A percentile compares a stretch with the other conserved stretches of the same genome.
phyloP scores from a whole-genome alignment of 2,113 vertebrate species.

The Mormoops blainvillei region DNA sequence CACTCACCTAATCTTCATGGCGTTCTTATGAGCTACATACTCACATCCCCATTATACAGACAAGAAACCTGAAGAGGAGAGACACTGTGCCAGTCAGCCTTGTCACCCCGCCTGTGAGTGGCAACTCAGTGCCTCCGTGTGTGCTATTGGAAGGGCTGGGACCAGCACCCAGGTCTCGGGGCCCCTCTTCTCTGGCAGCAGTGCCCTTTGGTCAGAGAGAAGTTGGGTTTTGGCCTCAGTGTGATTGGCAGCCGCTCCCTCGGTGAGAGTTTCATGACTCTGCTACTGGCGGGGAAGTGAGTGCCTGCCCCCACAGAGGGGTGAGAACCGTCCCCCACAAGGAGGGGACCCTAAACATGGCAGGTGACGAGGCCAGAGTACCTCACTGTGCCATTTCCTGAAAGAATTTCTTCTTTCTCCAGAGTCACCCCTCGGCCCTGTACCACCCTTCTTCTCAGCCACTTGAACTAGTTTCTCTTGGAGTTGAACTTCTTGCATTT shows the following conservation, averaged over 20 bases:
- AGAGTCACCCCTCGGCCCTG: fast-evolving
- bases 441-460: neutral
- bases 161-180: neutral
- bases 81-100: neutral
- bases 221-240: neutral
- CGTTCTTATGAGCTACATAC: neutral
- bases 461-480: neutral
- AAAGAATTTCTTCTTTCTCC: neutral
- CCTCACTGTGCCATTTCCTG: neutral
- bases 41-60: neutral
- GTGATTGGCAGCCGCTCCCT: neutral
- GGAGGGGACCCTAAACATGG: neutral
- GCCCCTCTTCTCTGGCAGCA: neutral
- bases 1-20: neutral
- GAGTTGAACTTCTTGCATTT: neutral
- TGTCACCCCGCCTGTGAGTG: neutral
- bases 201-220: neutral
- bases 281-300: neutral
- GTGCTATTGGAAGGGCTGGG: fast-evolving
- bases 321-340: neutral
- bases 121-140: neutral
- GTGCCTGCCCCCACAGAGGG: neutral
- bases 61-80: neutral
- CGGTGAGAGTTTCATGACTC: neutral
- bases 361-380: neutral